Conservation (phyloP, 2,888 invertebrate genomes). For the Drosophila algonquin region DNA sequence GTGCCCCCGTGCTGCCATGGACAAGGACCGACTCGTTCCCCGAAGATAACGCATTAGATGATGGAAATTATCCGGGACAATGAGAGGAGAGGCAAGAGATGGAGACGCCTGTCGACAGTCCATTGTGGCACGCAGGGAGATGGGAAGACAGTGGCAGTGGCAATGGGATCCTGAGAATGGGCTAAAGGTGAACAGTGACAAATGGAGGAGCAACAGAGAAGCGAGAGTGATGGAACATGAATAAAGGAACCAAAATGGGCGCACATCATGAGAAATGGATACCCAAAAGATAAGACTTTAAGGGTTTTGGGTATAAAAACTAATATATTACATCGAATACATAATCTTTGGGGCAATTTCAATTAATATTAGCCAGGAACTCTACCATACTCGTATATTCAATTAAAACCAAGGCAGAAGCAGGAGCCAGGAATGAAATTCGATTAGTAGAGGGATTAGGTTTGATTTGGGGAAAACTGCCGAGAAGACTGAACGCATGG, state of each 20-base stretch:
- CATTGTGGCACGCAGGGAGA: conserved; percentile 25
- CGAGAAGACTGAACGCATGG: too few species aligned
- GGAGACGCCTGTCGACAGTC: conserved; percentile 28
- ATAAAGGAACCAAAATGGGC: neutral
- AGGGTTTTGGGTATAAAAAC: conserved; percentile 24
- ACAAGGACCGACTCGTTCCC: conserved; percentile 3
- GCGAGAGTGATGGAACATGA: conserved; percentile 12
- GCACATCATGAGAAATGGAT: conserved; percentile 1
- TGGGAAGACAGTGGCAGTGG: neutral
- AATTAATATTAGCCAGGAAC: neutral
- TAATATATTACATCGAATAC: neutral
- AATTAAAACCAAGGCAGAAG: neutral
- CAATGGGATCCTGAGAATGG: neutral
- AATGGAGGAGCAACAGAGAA: conserved; percentile 27
- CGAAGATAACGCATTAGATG: conserved; percentile 50
- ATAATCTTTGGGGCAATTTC: neutral
- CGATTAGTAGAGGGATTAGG: too few species aligned
- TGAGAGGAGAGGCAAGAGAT: conserved; percentile 14
- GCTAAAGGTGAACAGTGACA: conserved; percentile 39
- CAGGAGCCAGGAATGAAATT: too few species aligned
- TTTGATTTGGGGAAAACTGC: too few species aligned
- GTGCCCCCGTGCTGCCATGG: neutral
- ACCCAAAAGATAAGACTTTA: neutral
- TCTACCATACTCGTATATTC: neutral
- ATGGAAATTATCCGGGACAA: conserved; percentile 50